phyloP scores from a whole-genome alignment of 2,113 vertebrate species.

The Pluvialis apricaria region DNA sequence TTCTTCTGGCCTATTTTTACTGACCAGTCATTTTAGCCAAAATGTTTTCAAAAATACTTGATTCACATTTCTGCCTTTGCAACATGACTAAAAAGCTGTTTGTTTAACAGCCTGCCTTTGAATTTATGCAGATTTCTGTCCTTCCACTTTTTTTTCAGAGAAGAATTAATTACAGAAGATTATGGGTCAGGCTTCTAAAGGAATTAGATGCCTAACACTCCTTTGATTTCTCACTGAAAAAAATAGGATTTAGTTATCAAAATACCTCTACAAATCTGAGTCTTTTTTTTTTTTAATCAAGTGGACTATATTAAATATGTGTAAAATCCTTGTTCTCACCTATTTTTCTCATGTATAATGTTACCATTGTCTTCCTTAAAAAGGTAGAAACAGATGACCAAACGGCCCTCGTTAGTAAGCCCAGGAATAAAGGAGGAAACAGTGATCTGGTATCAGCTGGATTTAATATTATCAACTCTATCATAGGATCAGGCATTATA shows the following conservation, averaged over 20 bases:
- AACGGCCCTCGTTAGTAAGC: slow-evolving; percentile 68
- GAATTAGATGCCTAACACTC: not conserved
- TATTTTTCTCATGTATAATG: not conserved
- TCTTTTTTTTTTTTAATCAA: not conserved
- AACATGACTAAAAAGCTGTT: not conserved
- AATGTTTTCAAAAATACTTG: not conserved
- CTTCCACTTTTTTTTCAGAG: not conserved
- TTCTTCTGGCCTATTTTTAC: not conserved
- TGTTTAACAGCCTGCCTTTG: not conserved
- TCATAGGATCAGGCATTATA: slow-evolving; percentile 92
- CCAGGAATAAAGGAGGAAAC: slow-evolving; percentile 50
- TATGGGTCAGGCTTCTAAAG: not conserved
- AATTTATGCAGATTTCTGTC: not conserved
- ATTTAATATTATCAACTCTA: slow-evolving; percentile 95
- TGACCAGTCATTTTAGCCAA: not conserved
- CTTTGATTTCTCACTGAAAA: slow-evolving; percentile 26
- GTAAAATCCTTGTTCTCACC: not conserved
- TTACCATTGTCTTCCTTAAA: slow-evolving; percentile 14
- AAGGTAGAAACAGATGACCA: slow-evolving; percentile 73
- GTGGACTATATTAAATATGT: not conserved
- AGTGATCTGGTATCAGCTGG: slow-evolving; percentile 77
- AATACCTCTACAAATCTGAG: not conserved
- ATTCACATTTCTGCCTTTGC: not conserved
- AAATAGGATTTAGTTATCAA: not conserved
- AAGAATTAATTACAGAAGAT: slow-evolving; percentile 23